Evolutionary conservation across 1,140 invertebrate species (phyloP), one percentile per base, ranked within the genome.

Genomic region (Ditylenchus dipsaci): DNA sequence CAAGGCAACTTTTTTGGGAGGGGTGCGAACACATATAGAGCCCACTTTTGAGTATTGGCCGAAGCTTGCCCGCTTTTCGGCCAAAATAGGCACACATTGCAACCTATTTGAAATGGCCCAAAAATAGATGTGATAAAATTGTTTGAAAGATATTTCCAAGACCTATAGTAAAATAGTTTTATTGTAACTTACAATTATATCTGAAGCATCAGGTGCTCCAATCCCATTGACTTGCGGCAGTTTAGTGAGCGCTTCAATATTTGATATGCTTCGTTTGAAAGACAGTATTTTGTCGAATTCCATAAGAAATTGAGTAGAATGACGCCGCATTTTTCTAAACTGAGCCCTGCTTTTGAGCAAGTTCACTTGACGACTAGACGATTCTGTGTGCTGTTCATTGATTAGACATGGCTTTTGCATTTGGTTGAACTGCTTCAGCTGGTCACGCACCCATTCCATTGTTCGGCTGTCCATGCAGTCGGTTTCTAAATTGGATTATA

Each of bases 401-500:
- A 38, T 29, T 7, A 61, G 42, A 27, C 59, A 61, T 23, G 59
- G 59, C 27, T 61, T 33, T n/a, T 61, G 59, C 59, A 61, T 33
- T 33, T 45, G 29, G 59, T 33, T 33, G n/a, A 23, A 61, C 27
- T 23, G 27, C 29, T 33, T 33, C 3, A 61, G 42, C 15, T 33
- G 27, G n/a, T 33, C 59, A 21, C 59, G 59, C 8, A 61, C 38
- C 59, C 59, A 61, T 33, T 61, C 3, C 59, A 61, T 61, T 21
- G 59, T 61, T 33, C 59, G 3, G 47, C 3, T 45, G 59, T 61
- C 59, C 29, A 61, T 61, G 29, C 59, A 61, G n/a, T 61, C 59
- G 15, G 17, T 33, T 19, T n/a, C 59, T 33, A 15, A 45, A 17
- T 19, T 30, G 3, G 27, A 57, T 11, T 57, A 53, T 53, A 7